Evolutionary conservation across 1,140 invertebrate species (phyloP), one percentile per base, ranked within the genome.

Genomic region (Venustaconcha ellipsiformis): DNA sequence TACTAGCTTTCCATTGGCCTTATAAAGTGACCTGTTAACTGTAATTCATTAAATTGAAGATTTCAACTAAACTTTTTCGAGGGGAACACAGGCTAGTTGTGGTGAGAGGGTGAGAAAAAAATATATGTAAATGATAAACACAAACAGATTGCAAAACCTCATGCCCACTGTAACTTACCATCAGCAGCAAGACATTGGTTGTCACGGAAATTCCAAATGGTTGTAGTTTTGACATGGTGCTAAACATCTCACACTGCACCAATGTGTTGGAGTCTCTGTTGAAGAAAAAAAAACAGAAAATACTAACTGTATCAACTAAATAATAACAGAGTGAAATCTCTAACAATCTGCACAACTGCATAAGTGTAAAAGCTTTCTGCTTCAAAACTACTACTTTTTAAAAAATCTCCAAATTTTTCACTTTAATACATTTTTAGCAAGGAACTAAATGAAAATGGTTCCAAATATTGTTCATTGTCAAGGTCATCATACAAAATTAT

Each of bases 151-250:
- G 8, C 11, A 48, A 48, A 6, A 48, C 11, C 6, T 48, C 37
- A 48, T 48, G 37, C 11, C 37, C 4, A 48, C 6, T 48, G 37
- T 48, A 57, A 84, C 80, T 87, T 83, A 90, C 90, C 82, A 98
- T 94, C 11, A 98, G 90, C 57, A 98, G 90, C 72, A 95, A 93
- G 18, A 95, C 95, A 87, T 96, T 97, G 6, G 96, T 95, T 68
- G 94, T 94, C 70, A 97, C 93, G n/a, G 95, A 94, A 1, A 98
- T 93, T 37, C 95, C 90, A 88, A 98, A 98, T 60, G 96, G 96
- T 88, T 98, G 96, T 69, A 97, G 94, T 91, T 97, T 96, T 2
- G 95, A 95, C 78, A 96, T 90, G 63, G 94, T 94, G 70, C 94
- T 94, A 88, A 97, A 98, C 70, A 95, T 94, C 17, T 95, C 94